A percentile compares a stretch with the other conserved stretches of the same genome.
phyloP scores from a whole-genome alignment of 2,113 vertebrate genomes.

The Nycticorax nycticorax region DNA sequence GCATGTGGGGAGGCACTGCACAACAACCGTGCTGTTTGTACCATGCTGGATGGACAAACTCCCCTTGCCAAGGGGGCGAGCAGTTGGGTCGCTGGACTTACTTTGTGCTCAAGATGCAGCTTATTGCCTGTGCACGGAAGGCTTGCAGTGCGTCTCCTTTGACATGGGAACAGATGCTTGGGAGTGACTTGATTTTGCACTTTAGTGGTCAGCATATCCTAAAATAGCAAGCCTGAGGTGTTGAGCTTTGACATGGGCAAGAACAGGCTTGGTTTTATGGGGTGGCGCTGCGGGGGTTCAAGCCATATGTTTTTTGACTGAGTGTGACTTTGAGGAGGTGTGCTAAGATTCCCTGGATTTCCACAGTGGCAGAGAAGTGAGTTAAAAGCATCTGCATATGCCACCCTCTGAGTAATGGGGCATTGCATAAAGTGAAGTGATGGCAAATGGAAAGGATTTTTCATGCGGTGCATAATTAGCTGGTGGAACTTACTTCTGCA shows the following conservation, averaged over 20 bases:
- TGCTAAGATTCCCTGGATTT: neutral
- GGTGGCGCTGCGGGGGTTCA: neutral
- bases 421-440: neutral
- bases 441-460: neutral
- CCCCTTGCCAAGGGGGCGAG: neutral
- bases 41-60: neutral
- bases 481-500: neutral
- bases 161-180: neutral
- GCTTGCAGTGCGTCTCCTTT: neutral
- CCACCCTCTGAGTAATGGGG: neutral
- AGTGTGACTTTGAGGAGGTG: constrained; percentile 3
- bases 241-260: neutral
- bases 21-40: neutral
- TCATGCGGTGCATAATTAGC: neutral
- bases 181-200: neutral
- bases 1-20: accelerated
- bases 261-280: neutral
- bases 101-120: neutral
- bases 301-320: neutral
- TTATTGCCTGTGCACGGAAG: neutral
- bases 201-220: neutral
- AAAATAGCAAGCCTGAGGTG: neutral
- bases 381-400: neutral
- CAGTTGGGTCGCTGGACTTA: neutral
- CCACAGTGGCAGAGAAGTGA: neutral